Evolutionary conservation across 2,888 invertebrate genomes (phyloP).

Genomic region (Isoperla grammatica): DNA sequence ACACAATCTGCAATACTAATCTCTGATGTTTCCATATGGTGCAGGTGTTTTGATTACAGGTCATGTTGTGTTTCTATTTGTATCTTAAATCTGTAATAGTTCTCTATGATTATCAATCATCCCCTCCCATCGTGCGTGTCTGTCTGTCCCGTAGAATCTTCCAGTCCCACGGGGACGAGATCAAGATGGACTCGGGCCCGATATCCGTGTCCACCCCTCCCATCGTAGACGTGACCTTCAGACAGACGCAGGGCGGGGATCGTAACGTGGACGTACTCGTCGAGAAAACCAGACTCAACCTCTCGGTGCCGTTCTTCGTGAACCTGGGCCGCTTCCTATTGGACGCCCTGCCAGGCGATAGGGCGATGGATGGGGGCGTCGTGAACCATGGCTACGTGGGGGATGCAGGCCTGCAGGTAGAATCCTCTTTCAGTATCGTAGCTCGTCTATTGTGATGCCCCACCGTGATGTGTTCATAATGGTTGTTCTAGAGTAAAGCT

Average conservation of each 20-base stretch:
- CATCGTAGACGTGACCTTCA: slow-evolving; percentile 62
- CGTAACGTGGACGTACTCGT: slow-evolving; percentile 62
- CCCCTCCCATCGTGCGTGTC: too few species aligned
- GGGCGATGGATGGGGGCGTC: slow-evolving; percentile 58
- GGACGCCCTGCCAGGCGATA: slow-evolving; percentile 57
- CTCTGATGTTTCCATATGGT: too few species aligned
- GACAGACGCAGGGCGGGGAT: slow-evolving; percentile 56
- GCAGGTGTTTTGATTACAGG: too few species aligned
- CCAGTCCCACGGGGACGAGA: slow-evolving; percentile 57
- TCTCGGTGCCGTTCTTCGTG: slow-evolving; percentile 65
- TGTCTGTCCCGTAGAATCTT: slow-evolving; percentile 62
- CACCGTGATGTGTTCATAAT: not conserved
- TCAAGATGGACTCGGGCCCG: slow-evolving; percentile 34
- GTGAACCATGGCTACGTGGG: slow-evolving; percentile 68
- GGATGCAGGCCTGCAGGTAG: slow-evolving; percentile 43
- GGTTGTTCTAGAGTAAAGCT: slow-evolving; percentile 14
- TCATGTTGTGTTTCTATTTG: too few species aligned
- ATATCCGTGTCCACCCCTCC: slow-evolving; percentile 63
- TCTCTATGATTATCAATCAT: too few species aligned
- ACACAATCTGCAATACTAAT: too few species aligned
- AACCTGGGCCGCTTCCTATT: slow-evolving; percentile 55
- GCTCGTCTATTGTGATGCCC: too few species aligned
- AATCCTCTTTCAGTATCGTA: slow-evolving; percentile 19
- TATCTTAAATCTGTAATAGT: too few species aligned
- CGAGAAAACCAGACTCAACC: slow-evolving; percentile 64